A percentile compares a stretch with the other conserved stretches of the same genome.
phyloP scores from a whole-genome alignment of 1,140 invertebrate species.

The Tribolium madens region DNA sequence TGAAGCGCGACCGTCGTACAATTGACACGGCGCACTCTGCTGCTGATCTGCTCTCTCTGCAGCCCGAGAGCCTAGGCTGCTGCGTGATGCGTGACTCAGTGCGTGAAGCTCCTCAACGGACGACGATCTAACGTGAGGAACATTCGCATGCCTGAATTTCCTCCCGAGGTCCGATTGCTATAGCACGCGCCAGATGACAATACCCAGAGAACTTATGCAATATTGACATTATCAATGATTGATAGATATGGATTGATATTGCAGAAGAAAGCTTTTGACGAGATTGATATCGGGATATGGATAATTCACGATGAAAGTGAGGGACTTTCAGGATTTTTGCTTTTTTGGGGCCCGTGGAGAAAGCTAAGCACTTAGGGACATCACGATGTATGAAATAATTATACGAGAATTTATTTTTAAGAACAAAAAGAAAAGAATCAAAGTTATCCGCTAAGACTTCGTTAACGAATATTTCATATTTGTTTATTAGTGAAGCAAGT shows the following conservation, averaged over 20 bases:
- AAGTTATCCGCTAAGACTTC: no score
- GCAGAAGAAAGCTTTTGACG: background rate
- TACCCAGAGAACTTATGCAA: background rate
- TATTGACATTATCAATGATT: background rate
- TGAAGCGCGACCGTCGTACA: constrained; percentile 3
- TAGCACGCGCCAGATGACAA: background rate
- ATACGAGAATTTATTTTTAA: background rate
- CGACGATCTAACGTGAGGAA: background rate
- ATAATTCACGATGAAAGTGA: background rate
- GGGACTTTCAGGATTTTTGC: background rate
- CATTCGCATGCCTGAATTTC: background rate
- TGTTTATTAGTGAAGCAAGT: no score
- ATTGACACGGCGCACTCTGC: constrained; percentile 28
- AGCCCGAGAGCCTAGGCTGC: background rate
- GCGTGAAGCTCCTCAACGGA: background rate
- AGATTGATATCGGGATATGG: background rate
- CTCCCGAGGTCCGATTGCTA: background rate
- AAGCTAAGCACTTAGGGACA: background rate
- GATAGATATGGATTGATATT: background rate
- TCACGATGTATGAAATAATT: background rate
- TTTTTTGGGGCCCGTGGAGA: background rate
- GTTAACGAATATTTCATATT: no score
- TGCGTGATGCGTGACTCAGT: constrained; percentile 25
- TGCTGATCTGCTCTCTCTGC: constrained; percentile 11
- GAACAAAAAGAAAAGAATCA: background rate